phyloP scores from a whole-genome alignment of 2,888 invertebrate genomes.

The Beris chalybata region DNA sequence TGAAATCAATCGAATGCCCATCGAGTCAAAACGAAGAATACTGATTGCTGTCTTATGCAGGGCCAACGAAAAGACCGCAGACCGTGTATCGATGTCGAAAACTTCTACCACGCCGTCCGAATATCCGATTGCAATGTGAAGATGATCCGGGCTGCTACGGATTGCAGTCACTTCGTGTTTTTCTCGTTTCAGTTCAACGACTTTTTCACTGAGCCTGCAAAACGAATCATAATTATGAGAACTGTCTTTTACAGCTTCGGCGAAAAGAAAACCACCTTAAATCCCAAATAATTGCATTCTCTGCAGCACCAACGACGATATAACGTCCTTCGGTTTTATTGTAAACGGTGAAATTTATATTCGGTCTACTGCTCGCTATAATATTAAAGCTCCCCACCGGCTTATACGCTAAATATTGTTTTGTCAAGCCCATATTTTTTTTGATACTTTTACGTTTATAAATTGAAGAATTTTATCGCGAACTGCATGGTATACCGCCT shows the following conservation, averaged over 20 bases:
- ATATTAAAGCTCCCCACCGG: constrained; percentile 85
- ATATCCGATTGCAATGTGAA: constrained; percentile 88
- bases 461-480: background rate
- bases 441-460: constrained; percentile 31
- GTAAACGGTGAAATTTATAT: constrained; percentile 76
- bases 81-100: constrained; percentile 73
- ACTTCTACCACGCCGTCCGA: constrained; percentile 84
- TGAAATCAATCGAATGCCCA: constrained; percentile 83
- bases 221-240: background rate
- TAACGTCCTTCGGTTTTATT: constrained; percentile 79
- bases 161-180: constrained; percentile 77
- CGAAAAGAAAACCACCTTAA: constrained; percentile 68
- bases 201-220: constrained; percentile 60
- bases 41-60: constrained; percentile 88
- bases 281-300: constrained; percentile 94
- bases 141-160: constrained; percentile 73
- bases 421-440: constrained; percentile 79
- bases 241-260: background rate
- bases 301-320: constrained; percentile 89
- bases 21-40: constrained; percentile 76
- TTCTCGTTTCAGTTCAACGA: constrained; percentile 77
- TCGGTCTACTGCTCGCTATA: constrained; percentile 78
- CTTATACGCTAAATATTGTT: constrained; percentile 89
- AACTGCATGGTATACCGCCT: too few relatives aligned
- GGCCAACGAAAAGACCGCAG: constrained; percentile 69